These are phyloP conservation scores for Aricia artaxerxes DNA, from an alignment of 2,888 invertebrate genomes.

Conservation along the genomic window DNA sequence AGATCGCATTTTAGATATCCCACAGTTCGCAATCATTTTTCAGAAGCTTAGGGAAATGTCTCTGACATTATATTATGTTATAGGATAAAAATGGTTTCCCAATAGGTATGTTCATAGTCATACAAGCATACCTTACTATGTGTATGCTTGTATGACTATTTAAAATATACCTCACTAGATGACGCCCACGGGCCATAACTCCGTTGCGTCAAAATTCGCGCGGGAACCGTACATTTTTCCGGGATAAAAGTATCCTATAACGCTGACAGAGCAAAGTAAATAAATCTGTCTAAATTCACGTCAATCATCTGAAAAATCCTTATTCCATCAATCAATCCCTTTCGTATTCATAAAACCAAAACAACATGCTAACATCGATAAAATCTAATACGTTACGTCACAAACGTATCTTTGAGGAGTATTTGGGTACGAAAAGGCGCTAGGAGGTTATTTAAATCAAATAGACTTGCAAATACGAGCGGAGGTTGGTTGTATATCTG, in stretches of 20 bases:
- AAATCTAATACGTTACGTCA: background rate
- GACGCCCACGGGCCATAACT: no score
- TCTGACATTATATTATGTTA: background rate
- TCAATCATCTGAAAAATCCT: background rate
- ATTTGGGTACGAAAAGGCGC: background rate
- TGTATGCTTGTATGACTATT: no score
- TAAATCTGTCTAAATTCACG: no score
- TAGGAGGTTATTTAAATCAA: constrained; percentile 11
- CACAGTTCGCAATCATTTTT: background rate
- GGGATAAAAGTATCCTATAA: no score
- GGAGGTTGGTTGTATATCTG: background rate
- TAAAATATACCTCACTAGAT: no score
- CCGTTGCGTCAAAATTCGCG: no score
- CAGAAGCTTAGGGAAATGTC: constrained; percentile 2
- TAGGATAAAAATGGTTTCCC: background rate
- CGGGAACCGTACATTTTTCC: no score
- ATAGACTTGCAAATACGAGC: constrained; percentile 31
- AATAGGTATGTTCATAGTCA: background rate
- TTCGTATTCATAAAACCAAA: background rate
- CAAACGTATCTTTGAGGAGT: background rate
- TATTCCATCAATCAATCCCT: background rate
- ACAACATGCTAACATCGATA: background rate
- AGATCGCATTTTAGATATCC: constrained; percentile 10
- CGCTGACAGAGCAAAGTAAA: no score
- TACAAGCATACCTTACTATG: no score